Conservation (phyloP, 2,888 invertebrate genomes). For the Molanna angustata region DNA sequence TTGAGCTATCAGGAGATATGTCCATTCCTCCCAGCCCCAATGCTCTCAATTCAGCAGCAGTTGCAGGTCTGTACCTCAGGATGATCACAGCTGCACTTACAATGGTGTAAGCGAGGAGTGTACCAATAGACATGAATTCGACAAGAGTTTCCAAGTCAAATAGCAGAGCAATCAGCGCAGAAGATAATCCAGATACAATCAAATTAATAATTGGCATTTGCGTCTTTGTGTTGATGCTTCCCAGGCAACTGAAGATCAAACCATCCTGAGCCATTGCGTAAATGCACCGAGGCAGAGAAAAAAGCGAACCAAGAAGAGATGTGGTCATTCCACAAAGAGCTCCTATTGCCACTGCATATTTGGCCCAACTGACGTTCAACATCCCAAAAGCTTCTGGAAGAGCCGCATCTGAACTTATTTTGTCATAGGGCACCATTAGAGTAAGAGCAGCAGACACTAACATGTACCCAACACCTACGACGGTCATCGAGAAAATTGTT, state of each 20-base stretch:
- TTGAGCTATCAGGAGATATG: constrained; percentile 57
- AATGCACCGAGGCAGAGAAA: constrained; percentile 80
- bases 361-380: constrained; percentile 77
- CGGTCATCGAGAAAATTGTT: constrained; percentile 74
- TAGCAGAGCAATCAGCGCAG: constrained; percentile 76
- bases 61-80: constrained; percentile 70
- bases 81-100: constrained; percentile 89
- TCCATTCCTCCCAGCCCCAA: constrained; percentile 51
- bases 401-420: constrained; percentile 73
- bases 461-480: constrained; percentile 78
- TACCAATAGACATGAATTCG: constrained; percentile 93
- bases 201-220: constrained; percentile 78
- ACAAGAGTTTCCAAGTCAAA: constrained; percentile 88
- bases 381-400: constrained; percentile 76
- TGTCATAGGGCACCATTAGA: constrained; percentile 73
- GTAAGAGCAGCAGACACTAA: constrained; percentile 80
- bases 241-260: constrained; percentile 75
- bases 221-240: constrained; percentile 73
- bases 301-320: constrained; percentile 80
- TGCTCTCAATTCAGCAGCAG: constrained; percentile 50
- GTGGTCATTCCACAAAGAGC: constrained; percentile 93
- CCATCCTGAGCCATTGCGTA: constrained; percentile 92
- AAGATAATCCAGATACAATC: constrained; percentile 71
- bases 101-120: constrained; percentile 84
- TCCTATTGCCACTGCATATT: constrained; percentile 79